These are phyloP conservation scores for Talpa occidentalis DNA, from an alignment of 2,113 vertebrate genomes.

Conservation along the genomic window DNA sequence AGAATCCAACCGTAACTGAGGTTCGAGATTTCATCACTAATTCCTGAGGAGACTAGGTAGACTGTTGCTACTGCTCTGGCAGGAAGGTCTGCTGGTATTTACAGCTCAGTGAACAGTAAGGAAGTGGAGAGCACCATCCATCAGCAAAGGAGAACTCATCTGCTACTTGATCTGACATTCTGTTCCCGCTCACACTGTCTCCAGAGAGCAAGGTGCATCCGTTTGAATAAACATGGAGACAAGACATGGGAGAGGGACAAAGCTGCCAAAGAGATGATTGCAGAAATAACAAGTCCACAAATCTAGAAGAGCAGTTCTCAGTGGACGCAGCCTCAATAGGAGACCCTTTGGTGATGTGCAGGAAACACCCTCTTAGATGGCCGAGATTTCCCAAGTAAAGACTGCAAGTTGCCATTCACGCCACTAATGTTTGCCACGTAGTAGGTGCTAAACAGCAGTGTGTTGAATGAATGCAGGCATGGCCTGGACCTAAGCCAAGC, in stretches of 20 bases:
- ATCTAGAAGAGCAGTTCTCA: background rate
- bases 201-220: slow-evolving; percentile 64
- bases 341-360: background rate
- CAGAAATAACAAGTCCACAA: slow-evolving; percentile 14
- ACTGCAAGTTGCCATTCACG: background rate
- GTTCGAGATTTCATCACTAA: slow-evolving; percentile 77
- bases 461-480: slow-evolving; percentile 10
- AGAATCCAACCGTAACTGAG: slow-evolving; percentile 79
- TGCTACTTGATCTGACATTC: slow-evolving; percentile 76
- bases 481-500: background rate
- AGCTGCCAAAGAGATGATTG: background rate
- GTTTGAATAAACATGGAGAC: slow-evolving; percentile 69
- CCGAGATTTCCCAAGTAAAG: background rate
- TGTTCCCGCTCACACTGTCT: slow-evolving; percentile 54
- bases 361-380: background rate
- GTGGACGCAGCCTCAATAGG: background rate
- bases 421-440: background rate
- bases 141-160: slow-evolving; percentile 77
- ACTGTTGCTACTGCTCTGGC: slow-evolving; percentile 69
- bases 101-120: slow-evolving; percentile 81
- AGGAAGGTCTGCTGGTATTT: slow-evolving; percentile 83
- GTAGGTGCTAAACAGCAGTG: background rate
- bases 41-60: slow-evolving; percentile 63
- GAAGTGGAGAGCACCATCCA: slow-evolving; percentile 76
- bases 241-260: background rate